Conservation (phyloP, 2,888 invertebrate species). For the Chouioia cunea region DNA sequence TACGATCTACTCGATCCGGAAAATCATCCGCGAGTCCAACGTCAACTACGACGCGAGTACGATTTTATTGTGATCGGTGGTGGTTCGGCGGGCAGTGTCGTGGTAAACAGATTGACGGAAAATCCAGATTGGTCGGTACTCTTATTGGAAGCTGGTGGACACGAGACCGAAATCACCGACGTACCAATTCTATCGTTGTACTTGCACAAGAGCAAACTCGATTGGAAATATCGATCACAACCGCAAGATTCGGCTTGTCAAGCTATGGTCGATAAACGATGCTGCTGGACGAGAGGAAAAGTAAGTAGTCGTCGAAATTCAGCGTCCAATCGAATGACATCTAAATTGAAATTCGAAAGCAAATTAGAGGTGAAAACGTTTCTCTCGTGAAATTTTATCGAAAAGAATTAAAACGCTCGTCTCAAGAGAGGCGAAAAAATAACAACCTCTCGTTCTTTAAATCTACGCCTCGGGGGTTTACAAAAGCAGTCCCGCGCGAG, state of each 20-base stretch:
- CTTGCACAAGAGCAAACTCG: conserved; percentile 89
- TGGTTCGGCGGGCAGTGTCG: conserved; percentile 86
- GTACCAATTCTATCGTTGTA: conserved; percentile 89
- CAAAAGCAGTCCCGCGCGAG: no score
- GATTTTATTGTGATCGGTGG: conserved; percentile 88
- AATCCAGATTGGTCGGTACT: conserved; percentile 83
- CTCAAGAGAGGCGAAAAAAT: no score
- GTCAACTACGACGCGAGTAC: conserved; percentile 77
- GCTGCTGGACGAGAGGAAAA: conserved; percentile 92
- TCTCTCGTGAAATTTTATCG: no score
- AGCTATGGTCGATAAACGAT: conserved; percentile 86
- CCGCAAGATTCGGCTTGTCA: conserved; percentile 87
- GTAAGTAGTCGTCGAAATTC: conserved; percentile 55
- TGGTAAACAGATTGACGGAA: conserved; percentile 86
- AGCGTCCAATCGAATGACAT: no score
- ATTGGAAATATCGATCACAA: conserved; percentile 93
- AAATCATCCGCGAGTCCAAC: conserved; percentile 78
- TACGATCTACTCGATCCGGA: conserved; percentile 89
- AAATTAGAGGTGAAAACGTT: no score
- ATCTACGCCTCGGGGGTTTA: not conserved
- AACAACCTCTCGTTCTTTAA: no score
- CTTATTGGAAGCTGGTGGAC: conserved; percentile 87
- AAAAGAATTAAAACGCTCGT: no score
- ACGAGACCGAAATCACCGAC: conserved; percentile 88
- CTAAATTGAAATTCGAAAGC: no score